Evolutionary conservation across 2,113 vertebrate species (phyloP).

Genomic region (Phyllostomus discolor): DNA sequence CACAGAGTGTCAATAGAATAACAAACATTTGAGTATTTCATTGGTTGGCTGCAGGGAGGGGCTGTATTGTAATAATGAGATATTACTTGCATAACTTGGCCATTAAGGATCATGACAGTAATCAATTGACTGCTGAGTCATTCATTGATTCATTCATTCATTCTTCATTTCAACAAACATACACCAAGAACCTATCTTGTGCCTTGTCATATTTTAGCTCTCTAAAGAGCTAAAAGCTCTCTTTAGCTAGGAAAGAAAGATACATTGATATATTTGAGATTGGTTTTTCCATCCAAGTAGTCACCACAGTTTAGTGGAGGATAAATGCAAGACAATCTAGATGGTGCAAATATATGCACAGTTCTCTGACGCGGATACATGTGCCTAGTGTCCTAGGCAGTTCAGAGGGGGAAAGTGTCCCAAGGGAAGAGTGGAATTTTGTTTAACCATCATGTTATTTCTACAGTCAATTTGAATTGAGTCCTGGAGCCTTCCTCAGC

Average conservation of each 20-base stretch:
- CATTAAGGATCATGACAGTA: background rate
- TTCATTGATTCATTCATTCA: constrained; percentile 13
- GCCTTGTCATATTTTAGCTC: background rate
- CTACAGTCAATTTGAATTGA: background rate
- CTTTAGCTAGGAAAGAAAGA: background rate
- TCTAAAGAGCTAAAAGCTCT: too few species aligned
- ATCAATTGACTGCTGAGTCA: background rate
- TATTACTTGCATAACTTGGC: background rate
- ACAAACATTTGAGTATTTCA: constrained; percentile 48
- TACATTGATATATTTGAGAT: background rate
- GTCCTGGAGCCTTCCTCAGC: background rate
- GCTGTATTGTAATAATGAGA: background rate
- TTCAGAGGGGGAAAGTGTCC: background rate
- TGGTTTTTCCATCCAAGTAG: background rate
- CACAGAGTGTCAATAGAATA: constrained; percentile 36
- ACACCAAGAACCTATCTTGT: constrained; percentile 15
- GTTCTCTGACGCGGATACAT: background rate
- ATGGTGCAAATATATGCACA: background rate
- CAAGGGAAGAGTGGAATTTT: background rate
- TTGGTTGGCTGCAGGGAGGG: background rate
- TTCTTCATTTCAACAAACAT: background rate
- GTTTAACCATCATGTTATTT: background rate
- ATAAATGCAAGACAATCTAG: background rate
- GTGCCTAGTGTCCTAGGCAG: background rate
- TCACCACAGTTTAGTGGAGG: background rate